These are phyloP conservation scores for Xenus cinereus DNA, from an alignment of 2,113 vertebrate genomes.

Conservation along the genomic window DNA sequence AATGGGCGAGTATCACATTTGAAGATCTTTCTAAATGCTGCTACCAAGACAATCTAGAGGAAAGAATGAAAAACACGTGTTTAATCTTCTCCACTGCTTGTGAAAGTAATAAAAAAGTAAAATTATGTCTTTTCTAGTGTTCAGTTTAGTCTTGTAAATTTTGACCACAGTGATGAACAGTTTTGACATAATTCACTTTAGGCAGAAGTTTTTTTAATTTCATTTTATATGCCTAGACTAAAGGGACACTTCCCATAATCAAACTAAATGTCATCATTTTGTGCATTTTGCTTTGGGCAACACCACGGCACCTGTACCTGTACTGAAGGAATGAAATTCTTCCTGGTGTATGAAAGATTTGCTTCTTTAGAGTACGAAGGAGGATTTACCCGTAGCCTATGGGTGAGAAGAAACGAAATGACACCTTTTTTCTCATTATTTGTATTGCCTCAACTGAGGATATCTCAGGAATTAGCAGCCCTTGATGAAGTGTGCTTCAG, in stretches of 20 bases:
- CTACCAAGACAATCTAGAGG: not conserved
- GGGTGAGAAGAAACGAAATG: not conserved
- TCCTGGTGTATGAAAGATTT: not conserved
- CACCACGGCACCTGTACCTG: accelerated
- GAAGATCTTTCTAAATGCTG: not conserved
- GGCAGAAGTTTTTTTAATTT: not conserved
- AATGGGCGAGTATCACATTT: not conserved
- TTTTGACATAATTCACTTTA: not conserved
- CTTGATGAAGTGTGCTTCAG: not conserved
- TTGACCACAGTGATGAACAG: not conserved
- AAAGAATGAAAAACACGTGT: not conserved
- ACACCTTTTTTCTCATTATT: not conserved
- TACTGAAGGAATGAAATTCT: not conserved
- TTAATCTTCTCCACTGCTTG: not conserved
- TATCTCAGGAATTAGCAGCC: not conserved
- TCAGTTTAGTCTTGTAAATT: not conserved
- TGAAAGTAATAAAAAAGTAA: not conserved
- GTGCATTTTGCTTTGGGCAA: not conserved
- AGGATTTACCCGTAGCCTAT: not conserved
- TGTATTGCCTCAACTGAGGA: not conserved
- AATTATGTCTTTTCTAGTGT: not conserved
- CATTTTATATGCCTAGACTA: not conserved
- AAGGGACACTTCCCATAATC: not conserved
- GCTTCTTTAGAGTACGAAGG: not conserved
- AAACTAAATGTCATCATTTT: not conserved